Evolutionary conservation across 2,888 invertebrate species (phyloP), one percentile per base, ranked within the genome.

Genomic region (Dyspetes luteomarginatus): DNA sequence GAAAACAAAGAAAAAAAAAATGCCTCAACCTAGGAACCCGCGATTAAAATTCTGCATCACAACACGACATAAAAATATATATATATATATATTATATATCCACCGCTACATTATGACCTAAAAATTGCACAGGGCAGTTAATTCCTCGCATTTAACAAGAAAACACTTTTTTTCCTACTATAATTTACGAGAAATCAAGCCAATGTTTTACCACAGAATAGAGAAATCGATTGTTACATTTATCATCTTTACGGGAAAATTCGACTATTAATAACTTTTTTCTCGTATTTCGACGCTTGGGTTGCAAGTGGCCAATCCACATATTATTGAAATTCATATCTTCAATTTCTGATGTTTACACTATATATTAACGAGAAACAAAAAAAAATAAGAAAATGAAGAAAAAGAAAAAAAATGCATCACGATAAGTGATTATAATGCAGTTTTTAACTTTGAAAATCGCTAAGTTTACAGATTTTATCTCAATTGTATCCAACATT

Each of bases 121-220:
- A 45, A 52, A 62, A 78, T 73, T 73, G 62, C 71, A 77, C 72
- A 56, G 73, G 73, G 28, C 62, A 71, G 58, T 72, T 76, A 62
- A 77, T 81, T 81, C 81, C 81, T 77, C 73, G 81, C 76, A 81
- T 77, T 77, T 73, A 76, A 81, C 71, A 60, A n/a, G 17, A 9
- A 55, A 3, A 22, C 36, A 24, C 28, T 50, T 64, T 50, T 48
- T 71, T 76, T 81, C 68, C 73, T 73, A 81, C 50, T 68, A 81
- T 55, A 17, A 73, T 71, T 68, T 68, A 73, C 55, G 48, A 62
- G n/a, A n/a, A 28, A 81, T 81, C 48, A 48, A 30, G 72, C 62
- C 30, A 67, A 17, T 56, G 26, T 75, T 67, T 4, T 22, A 64
- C 52, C 41, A 50, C 45, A 55, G 30, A 55, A 68, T 28, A 17